phyloP scores from a whole-genome alignment of 2,113 vertebrate species.

The Microtus oregoni region DNA sequence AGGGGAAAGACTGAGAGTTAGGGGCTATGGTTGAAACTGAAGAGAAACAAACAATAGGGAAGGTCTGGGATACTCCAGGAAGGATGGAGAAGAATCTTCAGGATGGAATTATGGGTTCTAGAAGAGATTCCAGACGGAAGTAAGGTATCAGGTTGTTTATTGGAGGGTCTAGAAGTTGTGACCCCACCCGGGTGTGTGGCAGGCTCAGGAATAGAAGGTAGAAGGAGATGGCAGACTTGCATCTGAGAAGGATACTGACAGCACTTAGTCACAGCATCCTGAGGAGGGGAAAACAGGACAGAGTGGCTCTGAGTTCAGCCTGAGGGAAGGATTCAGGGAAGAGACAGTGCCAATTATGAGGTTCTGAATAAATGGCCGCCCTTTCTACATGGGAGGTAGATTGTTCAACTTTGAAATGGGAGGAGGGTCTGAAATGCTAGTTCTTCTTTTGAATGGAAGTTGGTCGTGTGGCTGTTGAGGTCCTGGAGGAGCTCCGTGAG shows the following conservation, averaged over 20 bases:
- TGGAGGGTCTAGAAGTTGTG: background rate
- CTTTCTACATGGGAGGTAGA: background rate
- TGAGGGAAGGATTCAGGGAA: background rate
- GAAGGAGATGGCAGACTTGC: background rate
- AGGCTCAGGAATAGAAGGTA: background rate
- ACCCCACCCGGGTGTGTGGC: fast-evolving
- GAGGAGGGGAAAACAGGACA: background rate
- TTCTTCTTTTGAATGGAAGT: background rate
- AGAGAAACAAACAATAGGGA: background rate
- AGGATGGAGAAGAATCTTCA: background rate
- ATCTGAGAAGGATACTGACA: background rate
- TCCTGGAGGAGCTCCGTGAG: background rate
- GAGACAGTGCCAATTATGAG: background rate
- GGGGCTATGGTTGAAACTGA: background rate
- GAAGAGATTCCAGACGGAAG: background rate
- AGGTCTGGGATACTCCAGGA: background rate
- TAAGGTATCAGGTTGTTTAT: fast-evolving
- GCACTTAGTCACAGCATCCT: too few species aligned
- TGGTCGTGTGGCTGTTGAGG: background rate
- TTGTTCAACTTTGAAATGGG: background rate
- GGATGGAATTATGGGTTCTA: background rate
- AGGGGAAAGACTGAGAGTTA: background rate
- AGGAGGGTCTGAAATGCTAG: background rate
- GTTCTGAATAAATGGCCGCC: background rate
- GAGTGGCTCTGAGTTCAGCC: background rate